These are phyloP conservation scores for Cabera pusaria DNA, from an alignment of 2,888 invertebrate species.

Conservation along the genomic window DNA sequence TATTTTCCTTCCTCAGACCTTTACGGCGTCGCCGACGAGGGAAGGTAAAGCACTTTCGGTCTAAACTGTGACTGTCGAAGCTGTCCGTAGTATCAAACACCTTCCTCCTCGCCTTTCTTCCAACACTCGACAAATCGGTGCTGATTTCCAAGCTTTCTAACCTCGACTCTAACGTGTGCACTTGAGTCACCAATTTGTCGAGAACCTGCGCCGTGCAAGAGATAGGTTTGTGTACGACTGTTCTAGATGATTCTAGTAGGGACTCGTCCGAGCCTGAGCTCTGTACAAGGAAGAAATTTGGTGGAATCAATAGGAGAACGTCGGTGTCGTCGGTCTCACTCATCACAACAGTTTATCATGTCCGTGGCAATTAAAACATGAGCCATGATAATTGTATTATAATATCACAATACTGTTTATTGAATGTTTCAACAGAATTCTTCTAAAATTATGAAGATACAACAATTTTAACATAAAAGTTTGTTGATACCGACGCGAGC, in stretches of 20 bases:
- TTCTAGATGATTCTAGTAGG: conserved; percentile 67
- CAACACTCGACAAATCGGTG: conserved; percentile 53
- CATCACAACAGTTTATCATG: conserved; percentile 58
- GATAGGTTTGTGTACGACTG: conserved; percentile 69
- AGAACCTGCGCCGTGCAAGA: conserved; percentile 76
- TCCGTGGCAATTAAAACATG: conserved; percentile 31
- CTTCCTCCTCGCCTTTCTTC: conserved; percentile 41
- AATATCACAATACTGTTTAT: too few species aligned
- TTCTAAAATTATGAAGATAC: too few species aligned
- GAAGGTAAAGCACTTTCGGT: conserved; percentile 67
- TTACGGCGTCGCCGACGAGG: conserved; percentile 67
- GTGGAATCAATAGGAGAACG: conserved; percentile 90
- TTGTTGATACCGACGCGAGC: too few species aligned
- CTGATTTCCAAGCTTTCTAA: conserved; percentile 70
- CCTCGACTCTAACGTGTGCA: conserved; percentile 84
- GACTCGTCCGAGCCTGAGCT: conserved; percentile 83
- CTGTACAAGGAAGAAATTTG: conserved; percentile 87
- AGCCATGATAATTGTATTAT: conserved; percentile 54
- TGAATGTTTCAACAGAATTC: too few species aligned
- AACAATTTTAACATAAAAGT: too few species aligned
- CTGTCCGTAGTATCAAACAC: conserved; percentile 61
- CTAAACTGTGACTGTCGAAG: conserved; percentile 55
- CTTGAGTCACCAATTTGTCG: conserved; percentile 84
- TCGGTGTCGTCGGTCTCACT: conserved; percentile 91
- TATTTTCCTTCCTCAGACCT: conserved; percentile 40